Base-by-base conservation (phyloP, 2,113 vertebrate genomes). In the Antigone vipio region DNA sequence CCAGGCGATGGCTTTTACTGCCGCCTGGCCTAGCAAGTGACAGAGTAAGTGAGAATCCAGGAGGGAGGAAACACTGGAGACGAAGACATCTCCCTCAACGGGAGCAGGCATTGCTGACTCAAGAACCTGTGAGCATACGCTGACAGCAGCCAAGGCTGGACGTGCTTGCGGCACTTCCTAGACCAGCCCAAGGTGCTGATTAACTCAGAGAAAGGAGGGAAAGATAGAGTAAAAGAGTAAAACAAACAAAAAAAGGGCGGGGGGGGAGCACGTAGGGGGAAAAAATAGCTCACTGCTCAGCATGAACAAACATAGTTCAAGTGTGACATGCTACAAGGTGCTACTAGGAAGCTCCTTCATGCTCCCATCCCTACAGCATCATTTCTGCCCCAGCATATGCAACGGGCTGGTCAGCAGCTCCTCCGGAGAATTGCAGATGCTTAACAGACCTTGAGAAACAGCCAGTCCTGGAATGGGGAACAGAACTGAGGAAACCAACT, bases 261-360 rank as follows among this genome's bases (percentile, higher is more conserved):
- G 18, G 32, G 29, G 16, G 15, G 2, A 2, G 5, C 2, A 9
- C 2, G 1, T 6, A 3, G 24, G 15, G 34, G 3, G 6, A 21
- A 13, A 13, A 44, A 72, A 62, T 8, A 30, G 5, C 53, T 76
- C 19, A 20, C 18, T 53, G n/a, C 9, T 75, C 21, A 34, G 21
- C 16, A 26, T 11, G 38, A 42, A 24, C 49, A 47, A 63, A 12
- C 5, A 10, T 3, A 26, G 20, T n/a, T 40, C 0, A 0, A 42
- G 50, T 20, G 52, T 42, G 42, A 53, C 13, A 6, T 7, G 11
- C 44, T 49, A 9, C 5, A 21, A 66, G 42, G 35, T 56, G 24
- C 52, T 53, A 11, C 50, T 38, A 11, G 42, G 64, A 72, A 66
- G n/a, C 5, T 27, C 20, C 30, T 34, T 52, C 26, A 12, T 42